Evolutionary conservation across 1,140 invertebrate genomes (phyloP), one percentile per base, ranked within the genome.

Genomic region (Plodia interpunctella): DNA sequence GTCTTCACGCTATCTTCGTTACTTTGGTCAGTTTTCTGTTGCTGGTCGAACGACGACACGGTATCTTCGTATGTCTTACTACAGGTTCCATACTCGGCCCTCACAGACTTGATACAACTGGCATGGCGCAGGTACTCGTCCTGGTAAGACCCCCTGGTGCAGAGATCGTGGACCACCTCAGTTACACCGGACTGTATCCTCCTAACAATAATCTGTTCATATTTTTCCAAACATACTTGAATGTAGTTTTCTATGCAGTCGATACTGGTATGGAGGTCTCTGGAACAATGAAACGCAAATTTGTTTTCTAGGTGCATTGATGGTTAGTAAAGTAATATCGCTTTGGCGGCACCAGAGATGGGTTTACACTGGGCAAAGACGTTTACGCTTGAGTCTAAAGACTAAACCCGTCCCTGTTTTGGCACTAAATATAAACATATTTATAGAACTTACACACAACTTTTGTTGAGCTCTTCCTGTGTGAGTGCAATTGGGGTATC

Each of bases 241-340:
- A 94, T 95, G 76, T 94, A 96, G 49, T 91, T 92, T 69, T 95
- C 93, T 69, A 96, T 95, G 85, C 95, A 96, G 61, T 90, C 91
- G 38, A 96, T 92, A 2, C 94, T 93, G 44, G 92, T 90, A 56
- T 92, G 91, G 15, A 96, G 80, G 72, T 95, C 93, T 35, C 95
- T 96, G 91, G n/a, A 92, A 92, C 63, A 80, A n/a, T n/a, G n/a
- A n/a, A n/a, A n/a, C n/a, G n/a, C n/a, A n/a, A n/a, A n/a, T n/a
- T n/a, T n/a, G n/a, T n/a, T n/a, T n/a, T n/a, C n/a, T n/a, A n/a
- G n/a, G n/a, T n/a, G n/a, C n/a, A n/a, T n/a, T n/a, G n/a, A n/a
- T n/a, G n/a, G n/a, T n/a, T n/a, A n/a, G n/a, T n/a, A n/a, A n/a
- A n/a, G n/a, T n/a, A n/a, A n/a, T n/a, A n/a, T n/a, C n/a, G n/a